These are phyloP conservation scores for Orientallactaga bullata DNA, from an alignment of 2,113 vertebrate species.

Conservation along the genomic window DNA sequence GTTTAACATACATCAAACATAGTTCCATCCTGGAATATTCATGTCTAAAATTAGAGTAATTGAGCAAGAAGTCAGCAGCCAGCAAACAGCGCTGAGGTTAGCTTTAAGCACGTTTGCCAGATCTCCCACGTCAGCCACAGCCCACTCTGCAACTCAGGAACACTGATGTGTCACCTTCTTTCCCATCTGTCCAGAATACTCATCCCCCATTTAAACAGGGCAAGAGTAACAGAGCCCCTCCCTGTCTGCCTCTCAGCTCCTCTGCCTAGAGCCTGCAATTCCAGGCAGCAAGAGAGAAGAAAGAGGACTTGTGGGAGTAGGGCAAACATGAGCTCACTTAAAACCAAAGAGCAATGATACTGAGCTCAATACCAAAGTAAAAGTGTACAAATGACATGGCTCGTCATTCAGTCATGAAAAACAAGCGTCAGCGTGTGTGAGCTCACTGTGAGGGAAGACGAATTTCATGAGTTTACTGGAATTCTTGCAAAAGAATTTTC, in stretches of 20 bases:
- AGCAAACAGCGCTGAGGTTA: neutral
- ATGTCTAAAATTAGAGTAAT: constrained; percentile 38
- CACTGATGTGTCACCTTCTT: constrained; percentile 8
- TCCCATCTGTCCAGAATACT: constrained; percentile 61
- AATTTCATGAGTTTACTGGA: neutral
- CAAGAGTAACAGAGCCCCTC: neutral
- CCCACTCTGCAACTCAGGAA: constrained; percentile 30
- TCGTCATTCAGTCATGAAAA: neutral
- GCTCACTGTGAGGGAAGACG: neutral
- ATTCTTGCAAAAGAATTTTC: constrained; percentile 30
- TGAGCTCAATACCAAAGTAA: constrained; percentile 25
- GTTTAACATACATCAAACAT: neutral
- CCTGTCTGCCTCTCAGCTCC: neutral
- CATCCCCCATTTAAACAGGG: neutral
- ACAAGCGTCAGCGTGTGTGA: neutral
- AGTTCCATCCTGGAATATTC: neutral
- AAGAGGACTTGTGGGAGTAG: neutral
- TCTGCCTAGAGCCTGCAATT: neutral
- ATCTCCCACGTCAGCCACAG: neutral
- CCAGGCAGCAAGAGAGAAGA: neutral
- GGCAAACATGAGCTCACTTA: neutral
- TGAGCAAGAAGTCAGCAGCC: constrained; percentile 2
- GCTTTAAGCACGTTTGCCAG: neutral
- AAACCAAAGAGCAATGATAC: neutral
- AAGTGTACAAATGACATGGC: neutral